Percentiles rank a stretch among this genome's conserved stretches.
Conservation (phyloP, 2,888 invertebrate species). For the Perizoma affinitatum region DNA sequence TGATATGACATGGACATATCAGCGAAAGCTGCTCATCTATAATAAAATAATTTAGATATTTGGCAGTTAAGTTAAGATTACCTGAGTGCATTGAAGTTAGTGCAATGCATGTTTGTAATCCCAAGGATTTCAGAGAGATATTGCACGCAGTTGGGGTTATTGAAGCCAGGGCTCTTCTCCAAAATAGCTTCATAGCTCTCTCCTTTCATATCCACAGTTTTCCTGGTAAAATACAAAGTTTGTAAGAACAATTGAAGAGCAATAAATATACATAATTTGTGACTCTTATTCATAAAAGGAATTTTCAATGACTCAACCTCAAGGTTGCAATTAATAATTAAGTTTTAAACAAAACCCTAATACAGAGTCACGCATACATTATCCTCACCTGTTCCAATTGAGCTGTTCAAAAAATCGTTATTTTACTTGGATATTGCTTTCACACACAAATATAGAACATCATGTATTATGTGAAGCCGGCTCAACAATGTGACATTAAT, state of each 20-base stretch:
- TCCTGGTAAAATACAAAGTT: conserved; percentile 79
- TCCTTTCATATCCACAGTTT: conserved; percentile 91
- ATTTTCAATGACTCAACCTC: conserved; percentile 42
- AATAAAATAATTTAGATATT: not conserved
- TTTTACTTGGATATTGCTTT: conserved; percentile 79
- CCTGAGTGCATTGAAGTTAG: conserved; percentile 89
- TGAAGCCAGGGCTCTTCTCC: conserved; percentile 92
- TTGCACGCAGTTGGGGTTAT: conserved; percentile 94
- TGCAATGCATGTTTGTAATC: conserved; percentile 87
- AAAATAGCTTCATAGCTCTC: conserved; percentile 92
- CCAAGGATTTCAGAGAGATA: conserved; percentile 91
- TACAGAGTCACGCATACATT: conserved; percentile 70
- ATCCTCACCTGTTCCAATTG: conserved; percentile 82
- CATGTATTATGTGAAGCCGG: conserved; percentile 77
- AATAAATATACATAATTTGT: conserved; percentile 47
- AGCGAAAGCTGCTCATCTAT: no score
- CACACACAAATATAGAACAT: conserved; percentile 77
- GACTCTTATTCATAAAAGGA: conserved; percentile 55
- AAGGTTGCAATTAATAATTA: conserved; percentile 39
- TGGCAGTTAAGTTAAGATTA: conserved; percentile 53
- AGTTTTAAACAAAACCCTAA: conserved; percentile 49
- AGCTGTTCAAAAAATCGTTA: conserved; percentile 83
- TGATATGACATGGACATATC: not conserved
- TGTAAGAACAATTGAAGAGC: conserved; percentile 44
- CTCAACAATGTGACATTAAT: conserved; percentile 79